These are phyloP conservation scores for Penaeus japonicus DNA, from an alignment of 1,140 invertebrate species.

Conservation along the genomic window DNA sequence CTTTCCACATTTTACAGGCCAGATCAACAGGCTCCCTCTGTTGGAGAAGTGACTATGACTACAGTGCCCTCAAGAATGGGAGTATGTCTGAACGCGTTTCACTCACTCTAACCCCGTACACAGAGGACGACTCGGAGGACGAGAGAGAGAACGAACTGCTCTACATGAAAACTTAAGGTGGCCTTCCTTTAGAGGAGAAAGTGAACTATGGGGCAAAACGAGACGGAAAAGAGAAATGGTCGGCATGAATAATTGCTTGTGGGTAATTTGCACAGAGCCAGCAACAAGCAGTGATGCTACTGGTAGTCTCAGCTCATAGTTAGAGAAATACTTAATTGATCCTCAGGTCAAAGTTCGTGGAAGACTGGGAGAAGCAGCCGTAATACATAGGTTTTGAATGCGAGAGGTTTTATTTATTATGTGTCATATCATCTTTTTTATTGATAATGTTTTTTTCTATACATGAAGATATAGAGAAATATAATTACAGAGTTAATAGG, in stretches of 20 bases:
- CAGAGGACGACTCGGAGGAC: slow-evolving; percentile 43
- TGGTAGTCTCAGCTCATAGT: too few species aligned
- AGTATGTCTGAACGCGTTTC: slow-evolving; percentile 46
- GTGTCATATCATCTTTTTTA: too few species aligned
- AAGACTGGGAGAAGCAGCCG: too few species aligned
- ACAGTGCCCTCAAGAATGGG: slow-evolving; percentile 31
- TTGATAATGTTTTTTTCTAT: too few species aligned
- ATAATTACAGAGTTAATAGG: too few species aligned
- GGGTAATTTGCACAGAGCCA: too few species aligned
- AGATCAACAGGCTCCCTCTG: slow-evolving; percentile 45
- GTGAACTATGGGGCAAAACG: slow-evolving; percentile 9
- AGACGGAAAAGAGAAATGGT: background rate
- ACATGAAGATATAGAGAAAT: too few species aligned
- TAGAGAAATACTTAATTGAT: too few species aligned
- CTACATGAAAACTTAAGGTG: slow-evolving; percentile 39
- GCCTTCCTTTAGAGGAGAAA: background rate
- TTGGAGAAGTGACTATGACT: slow-evolving; percentile 40
- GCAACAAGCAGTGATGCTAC: too few species aligned
- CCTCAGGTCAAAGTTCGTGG: too few species aligned
- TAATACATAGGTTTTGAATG: too few species aligned
- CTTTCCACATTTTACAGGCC: slow-evolving; percentile 16
- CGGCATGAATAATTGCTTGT: background rate
- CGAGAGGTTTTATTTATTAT: too few species aligned
- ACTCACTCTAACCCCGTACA: slow-evolving; percentile 33
- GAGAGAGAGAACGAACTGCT: slow-evolving; percentile 37